Evolutionary conservation across 2,888 invertebrate species (phyloP), one percentile per base, ranked within the genome.

Genomic region (Venustoraphidia nigricollis): DNA sequence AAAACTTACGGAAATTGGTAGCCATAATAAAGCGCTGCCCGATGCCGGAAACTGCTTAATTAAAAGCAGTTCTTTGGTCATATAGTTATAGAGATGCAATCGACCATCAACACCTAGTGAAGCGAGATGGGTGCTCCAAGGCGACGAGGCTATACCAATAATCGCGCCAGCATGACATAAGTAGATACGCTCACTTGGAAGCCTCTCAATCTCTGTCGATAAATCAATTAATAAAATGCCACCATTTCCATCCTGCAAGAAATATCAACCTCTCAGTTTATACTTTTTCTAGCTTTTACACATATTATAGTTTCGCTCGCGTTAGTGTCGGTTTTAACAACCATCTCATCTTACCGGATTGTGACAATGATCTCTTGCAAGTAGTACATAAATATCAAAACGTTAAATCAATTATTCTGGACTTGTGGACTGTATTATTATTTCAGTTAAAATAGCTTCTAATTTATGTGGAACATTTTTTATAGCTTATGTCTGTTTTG

Each of bases 161-260:
- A 93, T 74, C 2, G 72, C 66, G 0, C 92, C 90, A 0, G 89
- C 84, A 57, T 92, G 91, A 55, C 79, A 82, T 0, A 76, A 76
- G 54, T 83, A 73, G 44, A 80, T 59, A 54, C 69, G 69, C 0
- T 53, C 61, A 3, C 77, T 61, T 10, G 58, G 52, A 0, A 79
- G 70, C 2, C 68, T 60, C 42, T 58, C 53, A 0, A 52, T 70
- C 8, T 71, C 69, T 36, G 73, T 75, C 13, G 76, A 75, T 5
- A 87, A 64, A 57, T 85, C 83, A 41, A 83, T 71, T 37, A 72
- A 62, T 85, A 86, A 87, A 44, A 93, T 71, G 2, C 88, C 90
- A 10, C 92, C 92, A 53, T 81, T 83, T 2, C 82, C 87, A 68
- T 93, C 93, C 87, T 90, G 52, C 34, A 57, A 51, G 47, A 46